These are phyloP conservation scores for Tetragonula clypearis DNA, from an alignment of 1,140 invertebrate species.

Conservation along the genomic window DNA sequence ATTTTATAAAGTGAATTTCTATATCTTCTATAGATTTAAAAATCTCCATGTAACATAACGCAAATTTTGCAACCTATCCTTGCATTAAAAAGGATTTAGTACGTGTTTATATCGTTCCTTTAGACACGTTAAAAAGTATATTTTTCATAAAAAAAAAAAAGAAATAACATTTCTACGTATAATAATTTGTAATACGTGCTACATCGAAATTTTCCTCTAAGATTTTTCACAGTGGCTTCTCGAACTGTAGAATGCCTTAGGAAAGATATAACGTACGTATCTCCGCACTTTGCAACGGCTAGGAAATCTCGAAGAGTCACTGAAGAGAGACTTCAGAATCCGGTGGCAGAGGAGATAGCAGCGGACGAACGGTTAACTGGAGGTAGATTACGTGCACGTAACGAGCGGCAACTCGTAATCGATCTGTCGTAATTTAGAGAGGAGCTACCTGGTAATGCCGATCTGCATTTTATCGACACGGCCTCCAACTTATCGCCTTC, in stretches of 20 bases:
- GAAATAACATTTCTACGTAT: background rate
- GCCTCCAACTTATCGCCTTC: conserved; percentile 35
- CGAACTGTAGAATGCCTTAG: background rate
- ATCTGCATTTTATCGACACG: conserved; percentile 54
- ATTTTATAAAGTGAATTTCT: too few species aligned
- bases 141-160: background rate
- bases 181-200: background rate
- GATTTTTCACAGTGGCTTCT: background rate
- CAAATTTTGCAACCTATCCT: background rate
- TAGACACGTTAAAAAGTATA: background rate
- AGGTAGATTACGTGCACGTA: conserved; percentile 37
- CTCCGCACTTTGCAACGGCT: background rate
- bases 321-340: background rate
- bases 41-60: background rate
- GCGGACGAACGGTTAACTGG: conserved; percentile 24
- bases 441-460: background rate
- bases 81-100: background rate
- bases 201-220: background rate
- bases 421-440: conserved; percentile 52
- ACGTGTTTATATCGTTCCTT: background rate
- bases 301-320: background rate
- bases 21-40: background rate
- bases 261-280: background rate
- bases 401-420: conserved; percentile 41
- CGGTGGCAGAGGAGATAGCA: conserved; percentile 9